phyloP scores from a whole-genome alignment of 2,888 invertebrate genomes.

The Cephonodes hylas region DNA sequence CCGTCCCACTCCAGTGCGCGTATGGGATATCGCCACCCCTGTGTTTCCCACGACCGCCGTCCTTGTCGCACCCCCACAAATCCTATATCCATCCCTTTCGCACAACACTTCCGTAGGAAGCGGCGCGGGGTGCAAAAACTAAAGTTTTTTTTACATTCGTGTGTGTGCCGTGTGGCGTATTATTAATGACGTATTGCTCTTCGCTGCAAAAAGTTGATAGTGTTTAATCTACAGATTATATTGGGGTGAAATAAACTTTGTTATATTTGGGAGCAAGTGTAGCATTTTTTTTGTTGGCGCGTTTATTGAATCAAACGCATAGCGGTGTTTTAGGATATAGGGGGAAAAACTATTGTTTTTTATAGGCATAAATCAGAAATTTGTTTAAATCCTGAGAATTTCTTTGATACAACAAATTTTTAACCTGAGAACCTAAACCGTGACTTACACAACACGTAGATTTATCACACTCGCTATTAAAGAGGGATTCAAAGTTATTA shows the following conservation, averaged over 20 bases:
- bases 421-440: too few species aligned
- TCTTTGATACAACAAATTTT: too few species aligned
- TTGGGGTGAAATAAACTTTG: neutral
- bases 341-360: too few species aligned
- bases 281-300: too few species aligned
- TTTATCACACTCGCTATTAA: too few species aligned
- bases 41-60: slow-evolving; percentile 71
- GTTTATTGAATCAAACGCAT: too few species aligned
- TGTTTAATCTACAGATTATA: slow-evolving; percentile 3
- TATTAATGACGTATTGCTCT: slow-evolving; percentile 30
- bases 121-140: slow-evolving; percentile 71
- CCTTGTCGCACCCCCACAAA: slow-evolving; percentile 39
- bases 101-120: slow-evolving; percentile 72
- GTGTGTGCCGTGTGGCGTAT: slow-evolving; percentile 66
- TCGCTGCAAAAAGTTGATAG: slow-evolving; percentile 17
- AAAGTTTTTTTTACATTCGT: slow-evolving; percentile 64
- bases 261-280: neutral
- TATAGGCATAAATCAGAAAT: too few species aligned
- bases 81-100: slow-evolving; percentile 34
- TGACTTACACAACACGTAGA: too few species aligned
- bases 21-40: slow-evolving; percentile 79
- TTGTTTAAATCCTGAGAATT: too few species aligned
- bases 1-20: slow-evolving; percentile 65
- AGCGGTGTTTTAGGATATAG: too few species aligned
- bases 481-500: too few species aligned